A percentile compares a stretch with the other conserved stretches of the same genome.
phyloP scores from a whole-genome alignment of 1,140 invertebrate genomes.

The Brachionus manjavacas region DNA sequence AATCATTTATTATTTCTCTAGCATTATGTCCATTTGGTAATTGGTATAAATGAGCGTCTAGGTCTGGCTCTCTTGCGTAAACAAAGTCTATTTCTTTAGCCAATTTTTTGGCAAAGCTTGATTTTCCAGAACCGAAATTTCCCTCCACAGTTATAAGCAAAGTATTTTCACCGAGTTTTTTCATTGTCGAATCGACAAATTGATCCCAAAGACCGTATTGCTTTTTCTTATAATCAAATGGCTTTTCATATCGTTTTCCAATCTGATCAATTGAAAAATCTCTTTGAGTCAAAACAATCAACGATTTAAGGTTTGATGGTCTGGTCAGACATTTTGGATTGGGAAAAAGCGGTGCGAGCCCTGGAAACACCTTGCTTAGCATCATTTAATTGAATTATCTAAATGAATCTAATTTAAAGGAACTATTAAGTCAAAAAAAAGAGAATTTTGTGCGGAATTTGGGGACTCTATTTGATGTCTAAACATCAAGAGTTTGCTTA shows the following conservation, averaged over 20 bases:
- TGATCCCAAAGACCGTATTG: slow-evolving; percentile 39
- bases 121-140: slow-evolving; percentile 41
- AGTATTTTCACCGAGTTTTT: slow-evolving; percentile 27
- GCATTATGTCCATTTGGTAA: slow-evolving; percentile 23
- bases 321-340: background rate
- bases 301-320: background rate
- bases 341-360: background rate
- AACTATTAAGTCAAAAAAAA: background rate
- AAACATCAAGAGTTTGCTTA: background rate
- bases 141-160: slow-evolving; percentile 34
- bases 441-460: background rate
- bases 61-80: slow-evolving; percentile 16
- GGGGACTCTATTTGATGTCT: background rate
- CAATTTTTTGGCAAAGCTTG: slow-evolving; percentile 31
- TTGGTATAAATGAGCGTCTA: slow-evolving; percentile 35
- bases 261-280: slow-evolving; percentile 42
- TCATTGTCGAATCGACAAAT: slow-evolving; percentile 25
- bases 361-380: background rate
- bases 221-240: slow-evolving; percentile 41
- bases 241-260: slow-evolving; percentile 26
- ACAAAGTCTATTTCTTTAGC: slow-evolving; percentile 36
- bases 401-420: background rate
- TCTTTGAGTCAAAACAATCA: slow-evolving; percentile 4
- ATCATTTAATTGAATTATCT: background rate
- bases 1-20: slow-evolving; percentile 22